phyloP scores from a whole-genome alignment of 2,888 invertebrate species.

The Eupithecia dodoneata region DNA sequence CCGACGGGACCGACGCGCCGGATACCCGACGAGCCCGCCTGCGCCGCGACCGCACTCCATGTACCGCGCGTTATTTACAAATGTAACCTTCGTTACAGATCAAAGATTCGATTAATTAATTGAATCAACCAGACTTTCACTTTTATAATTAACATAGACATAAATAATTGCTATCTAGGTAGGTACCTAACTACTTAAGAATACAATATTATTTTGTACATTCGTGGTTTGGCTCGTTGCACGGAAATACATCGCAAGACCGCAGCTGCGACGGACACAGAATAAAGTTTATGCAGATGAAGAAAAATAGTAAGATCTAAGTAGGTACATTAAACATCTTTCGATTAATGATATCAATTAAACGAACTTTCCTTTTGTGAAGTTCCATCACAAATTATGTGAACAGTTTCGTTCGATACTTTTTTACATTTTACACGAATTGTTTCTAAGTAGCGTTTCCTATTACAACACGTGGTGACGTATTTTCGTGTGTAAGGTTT shows the following conservation, averaged over 20 bases:
- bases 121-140: neutral
- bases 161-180: neutral
- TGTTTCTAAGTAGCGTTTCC: no score
- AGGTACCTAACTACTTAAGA: constrained; percentile 14
- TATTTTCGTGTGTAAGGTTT: no score
- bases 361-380: neutral
- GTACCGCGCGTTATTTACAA: constrained; percentile 18
- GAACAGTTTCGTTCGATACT: no score
- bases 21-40: neutral
- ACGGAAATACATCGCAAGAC: constrained; percentile 4
- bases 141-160: neutral
- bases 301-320: neutral
- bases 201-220: constrained; percentile 17
- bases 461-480: no score
- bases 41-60: constrained; percentile 1
- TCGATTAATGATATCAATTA: neutral
- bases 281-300: neutral
- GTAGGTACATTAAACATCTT: no score
- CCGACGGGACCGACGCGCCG: neutral
- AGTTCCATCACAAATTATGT: no score
- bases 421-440: neutral
- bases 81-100: neutral
- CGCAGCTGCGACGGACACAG: neutral
- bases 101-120: neutral
- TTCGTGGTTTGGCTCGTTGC: neutral